phyloP scores from a whole-genome alignment of 2,113 vertebrate genomes.

The Mustelus asterias region DNA sequence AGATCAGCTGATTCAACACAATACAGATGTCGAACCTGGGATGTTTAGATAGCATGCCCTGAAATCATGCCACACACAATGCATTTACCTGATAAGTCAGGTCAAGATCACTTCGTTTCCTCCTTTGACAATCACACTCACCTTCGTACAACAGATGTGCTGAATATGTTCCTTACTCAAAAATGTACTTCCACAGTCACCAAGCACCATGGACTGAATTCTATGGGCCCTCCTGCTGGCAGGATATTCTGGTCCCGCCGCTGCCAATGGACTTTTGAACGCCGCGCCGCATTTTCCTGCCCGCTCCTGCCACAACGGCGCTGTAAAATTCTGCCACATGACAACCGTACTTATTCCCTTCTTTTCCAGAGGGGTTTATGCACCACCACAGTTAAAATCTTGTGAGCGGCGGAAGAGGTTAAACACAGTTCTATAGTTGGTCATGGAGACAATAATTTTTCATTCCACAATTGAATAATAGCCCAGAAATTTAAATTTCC shows the following conservation, averaged over 20 bases:
- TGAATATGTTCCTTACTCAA: background rate
- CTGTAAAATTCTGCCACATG: background rate
- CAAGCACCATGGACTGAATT: background rate
- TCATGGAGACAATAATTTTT: conserved; percentile 21
- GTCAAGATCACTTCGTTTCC: background rate
- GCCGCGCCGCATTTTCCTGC: too few relatives aligned
- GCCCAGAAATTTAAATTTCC: background rate
- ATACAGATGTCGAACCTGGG: background rate
- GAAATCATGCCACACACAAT: background rate
- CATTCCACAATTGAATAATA: background rate
- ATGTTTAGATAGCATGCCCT: background rate
- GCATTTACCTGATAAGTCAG: background rate
- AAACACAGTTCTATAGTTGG: background rate
- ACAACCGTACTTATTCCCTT: background rate
- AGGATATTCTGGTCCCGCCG: too few relatives aligned
- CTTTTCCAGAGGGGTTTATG: background rate
- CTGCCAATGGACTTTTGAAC: too few relatives aligned
- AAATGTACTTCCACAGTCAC: background rate
- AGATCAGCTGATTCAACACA: background rate
- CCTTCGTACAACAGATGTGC: background rate
- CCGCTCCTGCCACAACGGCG: too few relatives aligned
- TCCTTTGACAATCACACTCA: background rate
- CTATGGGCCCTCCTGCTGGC: too few relatives aligned
- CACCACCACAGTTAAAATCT: background rate
- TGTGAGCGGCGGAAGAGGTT: background rate